Conservation (phyloP, 1,140 invertebrate genomes). For the Leguminivora glycinivorella region DNA sequence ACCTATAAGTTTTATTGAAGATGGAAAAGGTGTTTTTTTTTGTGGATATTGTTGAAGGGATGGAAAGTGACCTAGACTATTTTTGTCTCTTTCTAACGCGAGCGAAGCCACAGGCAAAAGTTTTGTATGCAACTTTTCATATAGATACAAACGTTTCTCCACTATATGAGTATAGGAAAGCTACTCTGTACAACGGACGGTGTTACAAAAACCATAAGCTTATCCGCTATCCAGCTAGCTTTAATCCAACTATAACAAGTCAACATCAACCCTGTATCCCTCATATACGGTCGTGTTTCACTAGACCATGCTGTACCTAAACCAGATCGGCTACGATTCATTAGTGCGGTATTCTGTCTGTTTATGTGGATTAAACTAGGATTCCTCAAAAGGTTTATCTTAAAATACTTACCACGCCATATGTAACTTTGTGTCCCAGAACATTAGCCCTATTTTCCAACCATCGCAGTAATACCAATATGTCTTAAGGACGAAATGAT, state of each 20-base stretch:
- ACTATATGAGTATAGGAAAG: not conserved
- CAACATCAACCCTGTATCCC: not conserved
- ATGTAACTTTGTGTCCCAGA: not conserved
- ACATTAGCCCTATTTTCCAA: not conserved
- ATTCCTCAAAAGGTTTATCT: not conserved
- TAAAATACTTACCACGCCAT: not conserved
- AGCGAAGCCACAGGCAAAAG: too few relatives aligned
- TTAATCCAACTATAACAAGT: not conserved
- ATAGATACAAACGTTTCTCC: not conserved
- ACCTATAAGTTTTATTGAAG: too few relatives aligned
- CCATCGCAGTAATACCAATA: not conserved
- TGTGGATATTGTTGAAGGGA: too few relatives aligned
- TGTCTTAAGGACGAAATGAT: not conserved
- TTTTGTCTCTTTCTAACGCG: too few relatives aligned
- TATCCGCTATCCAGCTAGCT: not conserved
- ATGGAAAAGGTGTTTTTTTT: too few relatives aligned
- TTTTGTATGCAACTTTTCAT: not conserved
- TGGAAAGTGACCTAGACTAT: too few relatives aligned
- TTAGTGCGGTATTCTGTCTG: constrained; percentile 14
- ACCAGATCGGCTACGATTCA: constrained; percentile 5
- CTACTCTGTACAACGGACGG: not conserved
- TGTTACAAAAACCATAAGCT: constrained; percentile 13
- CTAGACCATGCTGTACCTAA: not conserved
- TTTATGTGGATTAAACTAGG: constrained; percentile 6
- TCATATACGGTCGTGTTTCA: not conserved